phyloP scores from a whole-genome alignment of 2,888 invertebrate genomes.

The Salticus scenicus region DNA sequence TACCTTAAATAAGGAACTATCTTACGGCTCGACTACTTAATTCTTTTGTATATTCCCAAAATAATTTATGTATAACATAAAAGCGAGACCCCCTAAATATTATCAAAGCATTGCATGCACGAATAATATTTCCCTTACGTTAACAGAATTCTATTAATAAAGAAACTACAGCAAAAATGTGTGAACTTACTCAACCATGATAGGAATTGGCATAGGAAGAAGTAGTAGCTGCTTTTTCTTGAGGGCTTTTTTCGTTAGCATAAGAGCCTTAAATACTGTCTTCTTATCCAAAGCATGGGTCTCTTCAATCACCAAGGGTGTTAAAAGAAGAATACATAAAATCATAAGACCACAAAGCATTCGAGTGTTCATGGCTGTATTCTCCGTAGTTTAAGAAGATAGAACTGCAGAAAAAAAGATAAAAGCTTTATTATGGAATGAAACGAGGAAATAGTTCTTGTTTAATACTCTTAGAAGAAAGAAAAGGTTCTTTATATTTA shows the following conservation, averaged over 20 bases:
- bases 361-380: slow-evolving; percentile 38
- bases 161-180: not conserved
- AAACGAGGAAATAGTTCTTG: too few relatives aligned
- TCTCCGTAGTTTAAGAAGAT: not conserved
- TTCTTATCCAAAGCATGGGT: slow-evolving; percentile 57
- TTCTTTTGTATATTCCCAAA: too few relatives aligned
- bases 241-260: slow-evolving; percentile 52
- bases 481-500: too few relatives aligned
- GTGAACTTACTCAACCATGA: slow-evolving; percentile 69
- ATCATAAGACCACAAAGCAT: slow-evolving; percentile 33
- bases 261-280: slow-evolving; percentile 64
- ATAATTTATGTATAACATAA: too few relatives aligned
- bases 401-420: not conserved
- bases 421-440: too few relatives aligned
- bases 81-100: too few relatives aligned
- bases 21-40: too few relatives aligned
- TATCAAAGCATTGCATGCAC: too few relatives aligned
- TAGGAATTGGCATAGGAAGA: slow-evolving; percentile 53
- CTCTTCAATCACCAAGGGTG: slow-evolving; percentile 36
- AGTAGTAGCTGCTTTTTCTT: slow-evolving; percentile 64
- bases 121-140: too few relatives aligned
- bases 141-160: too few relatives aligned
- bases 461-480: too few relatives aligned
- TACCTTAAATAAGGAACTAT: too few relatives aligned
- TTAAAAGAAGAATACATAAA: slow-evolving; percentile 33